These are phyloP conservation scores for Isaurus tuberculatus DNA, from an alignment of 92 coral and sea anemone species.

Conservation along the genomic window DNA sequence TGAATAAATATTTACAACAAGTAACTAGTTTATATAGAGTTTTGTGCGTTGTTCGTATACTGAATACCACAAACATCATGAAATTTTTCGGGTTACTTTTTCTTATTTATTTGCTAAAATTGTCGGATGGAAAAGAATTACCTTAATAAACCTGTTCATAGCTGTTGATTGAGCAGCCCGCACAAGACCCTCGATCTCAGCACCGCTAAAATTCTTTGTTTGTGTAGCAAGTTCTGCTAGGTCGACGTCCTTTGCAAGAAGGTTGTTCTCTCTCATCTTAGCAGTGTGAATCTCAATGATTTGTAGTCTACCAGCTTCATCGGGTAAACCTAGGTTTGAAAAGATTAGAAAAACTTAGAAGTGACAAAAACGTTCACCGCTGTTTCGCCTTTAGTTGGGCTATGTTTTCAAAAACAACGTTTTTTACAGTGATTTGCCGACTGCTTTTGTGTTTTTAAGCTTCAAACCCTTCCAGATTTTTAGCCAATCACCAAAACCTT, in stretches of 20 bases:
- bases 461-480: too few relatives aligned
- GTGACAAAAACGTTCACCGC: not conserved
- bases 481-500: too few relatives aligned
- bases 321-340: slow-evolving; percentile 78
- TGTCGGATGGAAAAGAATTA: slow-evolving; percentile 9
- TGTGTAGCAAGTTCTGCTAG: slow-evolving; percentile 83
- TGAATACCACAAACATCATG: too few relatives aligned
- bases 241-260: slow-evolving; percentile 83
- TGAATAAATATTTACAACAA: too few relatives aligned
- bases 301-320: slow-evolving; percentile 93
- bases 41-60: too few relatives aligned
- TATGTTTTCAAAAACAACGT: too few relatives aligned
- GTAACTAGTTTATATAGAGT: too few relatives aligned
- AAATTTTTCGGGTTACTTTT: not conserved
- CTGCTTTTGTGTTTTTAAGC: too few relatives aligned
- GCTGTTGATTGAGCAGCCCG: slow-evolving; percentile 99
- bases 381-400: too few relatives aligned
- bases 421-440: too few relatives aligned
- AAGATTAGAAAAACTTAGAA: not conserved
- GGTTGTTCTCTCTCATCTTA: slow-evolving; percentile 86
- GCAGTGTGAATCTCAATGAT: slow-evolving; percentile 95
- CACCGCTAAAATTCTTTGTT: slow-evolving; percentile 99
- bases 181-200: slow-evolving; percentile 97
- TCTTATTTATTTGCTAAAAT: not conserved
- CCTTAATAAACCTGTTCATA: slow-evolving; percentile 94